These are phyloP conservation scores for Champsocephalus gunnari DNA, from an alignment of 2,797 vertebrate genomes.

Conservation along the genomic window DNA sequence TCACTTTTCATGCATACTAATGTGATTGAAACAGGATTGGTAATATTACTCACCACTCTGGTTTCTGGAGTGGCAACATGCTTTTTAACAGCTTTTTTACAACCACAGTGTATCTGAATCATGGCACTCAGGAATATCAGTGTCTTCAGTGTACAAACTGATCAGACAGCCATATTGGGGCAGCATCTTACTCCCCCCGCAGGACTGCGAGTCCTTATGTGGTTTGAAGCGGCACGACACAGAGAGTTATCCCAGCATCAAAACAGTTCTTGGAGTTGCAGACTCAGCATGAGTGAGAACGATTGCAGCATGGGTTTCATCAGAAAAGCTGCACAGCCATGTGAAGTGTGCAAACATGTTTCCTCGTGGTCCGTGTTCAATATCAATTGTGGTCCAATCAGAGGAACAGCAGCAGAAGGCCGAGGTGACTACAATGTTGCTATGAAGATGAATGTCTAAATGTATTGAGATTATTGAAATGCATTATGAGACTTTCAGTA, in stretches of 20 bases:
- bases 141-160: conserved; percentile 24
- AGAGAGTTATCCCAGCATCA: conserved; percentile 28
- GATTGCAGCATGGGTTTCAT: conserved; percentile 4
- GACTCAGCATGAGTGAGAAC: conserved; percentile 6
- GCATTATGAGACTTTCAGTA: conserved; percentile 34
- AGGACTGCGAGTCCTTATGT: conserved; percentile 10
- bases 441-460: conserved; percentile 45
- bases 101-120: neutral
- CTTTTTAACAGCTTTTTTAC: neutral
- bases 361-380: no score
- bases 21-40: no score
- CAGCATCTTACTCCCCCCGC: conserved; percentile 16
- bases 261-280: conserved; percentile 20
- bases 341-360: conserved; percentile 39
- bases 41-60: no score
- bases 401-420: conserved; percentile 41
- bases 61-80: neutral
- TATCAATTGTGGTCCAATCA: conserved; percentile 50
- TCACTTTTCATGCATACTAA: no score
- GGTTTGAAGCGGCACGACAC: conserved; percentile 27
- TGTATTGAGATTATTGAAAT: conserved; percentile 42
- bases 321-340: neutral
- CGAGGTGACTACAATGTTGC: conserved; percentile 49
- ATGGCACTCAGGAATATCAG: neutral
- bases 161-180: conserved; percentile 34